Evolutionary conservation across 2,797 vertebrate species (phyloP).

Genomic region (Distichodus sexfasciatus): DNA sequence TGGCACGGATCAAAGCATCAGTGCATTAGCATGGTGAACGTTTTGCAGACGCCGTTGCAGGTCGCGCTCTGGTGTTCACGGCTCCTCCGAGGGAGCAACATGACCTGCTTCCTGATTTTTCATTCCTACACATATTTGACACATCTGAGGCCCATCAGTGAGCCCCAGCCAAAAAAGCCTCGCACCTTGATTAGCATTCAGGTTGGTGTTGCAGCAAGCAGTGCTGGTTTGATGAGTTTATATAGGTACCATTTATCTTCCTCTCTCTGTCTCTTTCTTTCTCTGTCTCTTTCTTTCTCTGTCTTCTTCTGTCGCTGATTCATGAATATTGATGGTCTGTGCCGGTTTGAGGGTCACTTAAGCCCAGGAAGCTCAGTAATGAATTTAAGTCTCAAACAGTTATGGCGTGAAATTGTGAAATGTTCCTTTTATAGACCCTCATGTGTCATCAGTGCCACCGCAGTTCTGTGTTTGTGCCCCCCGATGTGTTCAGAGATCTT

Average conservation of each 20-base stretch:
- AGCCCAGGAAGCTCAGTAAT: background rate
- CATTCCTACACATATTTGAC: background rate
- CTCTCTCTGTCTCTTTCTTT: background rate
- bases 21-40: background rate
- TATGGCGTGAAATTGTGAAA: background rate
- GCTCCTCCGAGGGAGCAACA: background rate
- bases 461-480: background rate
- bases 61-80: no score
- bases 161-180: background rate
- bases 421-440: background rate
- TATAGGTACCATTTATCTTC: background rate
- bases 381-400: background rate
- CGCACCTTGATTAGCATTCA: background rate
- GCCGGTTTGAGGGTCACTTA: background rate
- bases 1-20: background rate
- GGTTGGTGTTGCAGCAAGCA: no score
- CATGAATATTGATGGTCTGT: background rate
- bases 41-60: background rate
- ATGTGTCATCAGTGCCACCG: background rate
- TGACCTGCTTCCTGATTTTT: background rate
- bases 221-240: no score
- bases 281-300: background rate
- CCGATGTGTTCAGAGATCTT: background rate
- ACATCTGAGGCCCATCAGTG: background rate
- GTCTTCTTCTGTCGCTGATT: constrained; percentile 6